A percentile compares a stretch with the other conserved stretches of the same genome.
Evolutionary conservation across 30 jellyfish, hydroid and myxozoan genomes (phyloP).

Genomic region (Hydra vulgaris): DNA sequence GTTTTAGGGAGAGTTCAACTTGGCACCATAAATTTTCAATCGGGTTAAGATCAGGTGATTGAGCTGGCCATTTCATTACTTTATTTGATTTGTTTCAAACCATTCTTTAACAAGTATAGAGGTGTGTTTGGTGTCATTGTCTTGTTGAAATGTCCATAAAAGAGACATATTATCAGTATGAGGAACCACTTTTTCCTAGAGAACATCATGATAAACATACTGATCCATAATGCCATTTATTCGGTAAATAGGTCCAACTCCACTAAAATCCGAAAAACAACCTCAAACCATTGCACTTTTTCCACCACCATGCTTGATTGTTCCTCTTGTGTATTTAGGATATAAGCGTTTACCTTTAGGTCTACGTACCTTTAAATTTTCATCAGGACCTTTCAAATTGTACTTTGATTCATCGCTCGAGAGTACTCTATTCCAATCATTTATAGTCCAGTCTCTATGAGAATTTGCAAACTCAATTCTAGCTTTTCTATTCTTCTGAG

Average conservation of each 20-base stretch:
- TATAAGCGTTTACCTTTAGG: background rate
- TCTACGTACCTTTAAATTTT: background rate
- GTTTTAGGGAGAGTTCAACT: background rate
- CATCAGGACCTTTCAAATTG: background rate
- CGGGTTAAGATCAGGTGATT: background rate
- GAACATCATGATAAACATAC: background rate
- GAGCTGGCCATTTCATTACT: background rate
- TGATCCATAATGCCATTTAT: background rate
- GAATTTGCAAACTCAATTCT: background rate
- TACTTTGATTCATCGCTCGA: background rate
- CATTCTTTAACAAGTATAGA: background rate
- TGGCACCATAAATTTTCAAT: background rate
- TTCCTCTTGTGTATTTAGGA: background rate
- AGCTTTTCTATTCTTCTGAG: background rate
- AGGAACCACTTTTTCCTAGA: background rate
- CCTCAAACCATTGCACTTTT: background rate
- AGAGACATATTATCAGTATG: background rate
- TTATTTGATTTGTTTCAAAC: background rate
- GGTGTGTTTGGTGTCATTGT: background rate
- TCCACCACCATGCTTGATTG: background rate
- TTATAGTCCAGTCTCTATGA: background rate
- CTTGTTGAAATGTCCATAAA: background rate
- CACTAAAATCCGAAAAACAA: background rate
- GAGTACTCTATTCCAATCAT: background rate
- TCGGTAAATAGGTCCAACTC: background rate